A percentile compares a stretch with the other conserved stretches of the same genome.
Conservation (phyloP, 1,140 invertebrate genomes). For the Atopsyche davidsoni region DNA sequence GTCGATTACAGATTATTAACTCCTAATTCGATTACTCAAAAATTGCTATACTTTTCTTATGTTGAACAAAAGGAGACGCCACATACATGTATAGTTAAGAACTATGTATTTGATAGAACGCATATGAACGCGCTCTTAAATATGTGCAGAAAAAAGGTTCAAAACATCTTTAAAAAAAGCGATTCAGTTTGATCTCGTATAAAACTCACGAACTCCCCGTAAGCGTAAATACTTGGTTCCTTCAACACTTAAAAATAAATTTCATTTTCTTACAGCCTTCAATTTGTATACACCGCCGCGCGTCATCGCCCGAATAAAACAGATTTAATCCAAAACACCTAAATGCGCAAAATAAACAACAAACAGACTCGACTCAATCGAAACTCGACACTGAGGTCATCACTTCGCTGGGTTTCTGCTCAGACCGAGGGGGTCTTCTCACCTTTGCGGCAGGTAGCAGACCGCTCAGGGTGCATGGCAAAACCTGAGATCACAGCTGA, state of each 20-base stretch:
- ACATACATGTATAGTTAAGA: slow-evolving; percentile 25
- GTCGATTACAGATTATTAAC: slow-evolving; percentile 1
- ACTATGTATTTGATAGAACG: slow-evolving; percentile 20
- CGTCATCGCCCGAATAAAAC: too few species aligned
- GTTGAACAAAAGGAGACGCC: slow-evolving; percentile 28
- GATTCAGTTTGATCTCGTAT: slow-evolving; percentile 1
- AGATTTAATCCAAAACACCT: too few species aligned
- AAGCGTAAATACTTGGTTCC: slow-evolving; percentile 18
- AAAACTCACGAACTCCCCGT: slow-evolving; percentile 1
- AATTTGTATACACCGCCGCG: slow-evolving; percentile 19
- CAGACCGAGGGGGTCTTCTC: too few species aligned
- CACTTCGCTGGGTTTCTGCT: too few species aligned
- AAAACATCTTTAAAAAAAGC: neutral
- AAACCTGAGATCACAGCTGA: too few species aligned
- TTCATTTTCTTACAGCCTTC: slow-evolving; percentile 18
- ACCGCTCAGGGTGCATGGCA: too few species aligned
- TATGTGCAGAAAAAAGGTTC: neutral
- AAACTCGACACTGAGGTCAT: too few species aligned
- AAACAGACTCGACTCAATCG: too few species aligned
- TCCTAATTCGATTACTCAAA: slow-evolving; percentile 23
- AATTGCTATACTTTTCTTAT: slow-evolving; percentile 26
- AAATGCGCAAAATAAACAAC: too few species aligned
- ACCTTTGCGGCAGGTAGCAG: too few species aligned
- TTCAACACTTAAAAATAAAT: slow-evolving; percentile 12
- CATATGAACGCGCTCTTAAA: slow-evolving; percentile 18